A percentile compares a stretch with the other conserved stretches of the same genome.
phyloP scores from a whole-genome alignment of 1,140 invertebrate species.

The Drosophila watanabei region DNA sequence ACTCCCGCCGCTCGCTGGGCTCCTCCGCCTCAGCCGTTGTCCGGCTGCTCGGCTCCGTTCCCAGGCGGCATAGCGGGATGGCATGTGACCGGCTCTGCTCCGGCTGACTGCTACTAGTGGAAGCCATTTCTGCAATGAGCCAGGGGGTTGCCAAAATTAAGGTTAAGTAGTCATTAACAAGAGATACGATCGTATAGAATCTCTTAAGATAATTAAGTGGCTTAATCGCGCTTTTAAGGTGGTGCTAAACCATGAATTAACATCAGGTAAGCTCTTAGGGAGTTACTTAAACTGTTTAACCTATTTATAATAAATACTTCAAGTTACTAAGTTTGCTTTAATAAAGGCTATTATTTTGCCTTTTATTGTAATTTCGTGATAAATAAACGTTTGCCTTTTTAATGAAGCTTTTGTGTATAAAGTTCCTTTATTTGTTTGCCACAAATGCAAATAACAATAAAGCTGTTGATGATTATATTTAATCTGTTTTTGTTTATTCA shows the following conservation, averaged over 20 bases:
- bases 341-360: background rate
- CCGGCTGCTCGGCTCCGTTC: slow-evolving; percentile 47
- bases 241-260: background rate
- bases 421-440: slow-evolving; percentile 7
- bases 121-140: slow-evolving; percentile 77
- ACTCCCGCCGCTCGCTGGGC: slow-evolving; percentile 61
- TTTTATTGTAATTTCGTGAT: slow-evolving; percentile 1
- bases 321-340: background rate
- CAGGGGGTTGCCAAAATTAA: slow-evolving; percentile 2
- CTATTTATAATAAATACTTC: background rate
- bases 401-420: background rate
- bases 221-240: background rate
- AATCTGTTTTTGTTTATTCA: slow-evolving; percentile 16
- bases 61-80: slow-evolving; percentile 65
- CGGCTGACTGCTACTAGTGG: slow-evolving; percentile 73
- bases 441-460: background rate
- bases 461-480: slow-evolving; percentile 4
- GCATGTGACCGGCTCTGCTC: slow-evolving; percentile 55
- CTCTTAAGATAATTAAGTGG: background rate
- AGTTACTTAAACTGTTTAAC: too few species aligned
- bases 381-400: slow-evolving; percentile 7
- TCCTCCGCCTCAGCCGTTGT: slow-evolving; percentile 44
- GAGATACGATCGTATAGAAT: slow-evolving; percentile 1
- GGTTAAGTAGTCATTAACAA: slow-evolving; percentile 11
- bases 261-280: background rate